Conservation (phyloP, 2,113 vertebrate species). For the Eretmochelys imbricata region DNA sequence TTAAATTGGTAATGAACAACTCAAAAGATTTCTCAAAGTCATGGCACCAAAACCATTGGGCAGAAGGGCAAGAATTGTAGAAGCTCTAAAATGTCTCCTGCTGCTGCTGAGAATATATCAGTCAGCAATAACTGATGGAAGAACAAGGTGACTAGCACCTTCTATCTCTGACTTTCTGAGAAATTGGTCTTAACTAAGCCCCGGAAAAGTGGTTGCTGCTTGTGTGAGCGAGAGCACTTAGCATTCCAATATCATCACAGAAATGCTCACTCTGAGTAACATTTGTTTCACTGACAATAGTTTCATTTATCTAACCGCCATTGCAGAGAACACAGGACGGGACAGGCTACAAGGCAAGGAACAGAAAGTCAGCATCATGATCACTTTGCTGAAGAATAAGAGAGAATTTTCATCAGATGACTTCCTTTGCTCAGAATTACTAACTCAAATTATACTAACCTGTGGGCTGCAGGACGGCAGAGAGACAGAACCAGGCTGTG, state of each 20-base stretch:
- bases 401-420: neutral
- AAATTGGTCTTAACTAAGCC: slow-evolving; percentile 20
- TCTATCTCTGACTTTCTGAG: neutral
- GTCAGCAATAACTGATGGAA: neutral
- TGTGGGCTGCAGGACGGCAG: neutral
- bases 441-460: fast-evolving
- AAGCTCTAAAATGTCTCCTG: slow-evolving; percentile 16
- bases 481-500: neutral
- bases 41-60: slow-evolving; percentile 56
- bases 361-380: neutral
- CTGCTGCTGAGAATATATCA: neutral
- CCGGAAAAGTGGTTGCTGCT: slow-evolving; percentile 13
- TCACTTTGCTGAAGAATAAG: neutral
- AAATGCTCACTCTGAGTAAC: neutral
- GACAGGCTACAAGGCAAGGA: neutral
- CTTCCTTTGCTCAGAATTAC: neutral
- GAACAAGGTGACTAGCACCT: neutral
- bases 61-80: slow-evolving; percentile 51
- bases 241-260: neutral
- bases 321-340: neutral
- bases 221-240: neutral
- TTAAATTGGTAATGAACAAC: too few relatives aligned
- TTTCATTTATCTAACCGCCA: neutral
- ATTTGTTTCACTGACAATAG: neutral
- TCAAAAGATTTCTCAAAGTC: slow-evolving; percentile 54